Base-by-base conservation (phyloP, 2,888 invertebrate genomes). In the Julus scandinavius region DNA sequence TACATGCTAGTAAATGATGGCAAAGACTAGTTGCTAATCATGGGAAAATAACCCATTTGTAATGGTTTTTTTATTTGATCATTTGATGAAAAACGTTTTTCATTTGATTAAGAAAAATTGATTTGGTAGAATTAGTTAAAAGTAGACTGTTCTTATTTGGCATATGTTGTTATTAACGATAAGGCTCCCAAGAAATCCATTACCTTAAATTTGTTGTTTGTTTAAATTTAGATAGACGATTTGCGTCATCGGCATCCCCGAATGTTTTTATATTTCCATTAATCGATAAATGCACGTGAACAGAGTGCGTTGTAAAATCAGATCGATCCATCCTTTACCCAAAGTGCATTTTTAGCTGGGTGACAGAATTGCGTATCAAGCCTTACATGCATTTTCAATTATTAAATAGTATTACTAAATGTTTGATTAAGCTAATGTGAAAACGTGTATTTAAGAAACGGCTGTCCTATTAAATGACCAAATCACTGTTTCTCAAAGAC, bases 201-300 rank as follows among this genome's bases (percentile, higher is more conserved):
- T 63, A 20, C 63, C 0, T 17, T 63, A 17, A 5, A 17, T 63
- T 54, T 20, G 17, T 63, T 63, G 17, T n/a, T 63, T 63, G n/a
- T 63, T 63, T 63, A 63, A 63, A 63, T 63, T 63, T 63, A 5
- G n/a, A n/a, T 63, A 1, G 63, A 5, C 63, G 20, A 63, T 63
- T 17, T 63, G 63, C 63, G 63, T 63, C 63, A 63, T n/a, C n/a
- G 63, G 63, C 20, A 63, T 63, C n/a, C 63, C 63, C 20, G 63
- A 15, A 63, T 63, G 17, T 63, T 45, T 45, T 63, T 63, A 63
- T 63, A 63, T 63, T 63, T 17, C n/a, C 63, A 63, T 63, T 63
- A 63, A 63, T 63, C 63, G 63, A 63, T 63, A 63, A 63, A 63
- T 7, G 63, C n/a, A 63, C 63, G 17, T 63, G 63, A 17, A 17